Evolutionary conservation across 2,888 invertebrate genomes (phyloP), one percentile per base, ranked within the genome.

Genomic region (Ophion costatus): DNA sequence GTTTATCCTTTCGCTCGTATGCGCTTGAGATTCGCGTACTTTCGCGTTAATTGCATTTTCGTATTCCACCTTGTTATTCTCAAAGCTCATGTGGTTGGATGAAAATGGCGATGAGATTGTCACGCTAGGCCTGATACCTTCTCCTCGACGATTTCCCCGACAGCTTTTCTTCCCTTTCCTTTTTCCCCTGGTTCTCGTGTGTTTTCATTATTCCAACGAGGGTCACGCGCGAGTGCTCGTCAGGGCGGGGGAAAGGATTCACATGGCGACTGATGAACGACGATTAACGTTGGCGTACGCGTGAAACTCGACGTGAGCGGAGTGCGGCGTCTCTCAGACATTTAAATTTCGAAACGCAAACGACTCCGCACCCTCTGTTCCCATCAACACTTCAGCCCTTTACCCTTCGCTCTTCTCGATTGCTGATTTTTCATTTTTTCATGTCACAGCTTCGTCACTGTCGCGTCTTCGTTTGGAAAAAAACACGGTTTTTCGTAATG

Each of bases 1-100:
- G 57, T 38, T 57, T 38, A 76, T 78, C 56, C 70, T 61, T 80
- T 64, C 59, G 51, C 56, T 56, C 61, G 63, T 81, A 74, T 64
- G 76, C 78, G 38, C 66, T 75, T 82, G 73, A 79, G 88, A 89
- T 88, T 88, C 90, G 93, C 93, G 92, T 93, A 93, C 93, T 92
- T 92, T 90, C 90, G 89, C 90, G 90, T 92, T 93, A 93, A 94
- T 94, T 94, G 93, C 93, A 92, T 92, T 92, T 92, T 90, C 92
- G 91, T 90, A 93, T 92, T 92, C 92, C 88, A 57, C 66, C 76
- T 84, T 87, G 85, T 85, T 85, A 80, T 87, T 51, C 67, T 64
- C 64, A 77, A 70, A 10, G 73, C 70, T 67, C 64, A 45, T 61
- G 38, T 82, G 59, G 78, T 86, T 80, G 80, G 80, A 74, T 79